phyloP scores from a whole-genome alignment of 2,797 vertebrate species.

The Diplodus sargus region DNA sequence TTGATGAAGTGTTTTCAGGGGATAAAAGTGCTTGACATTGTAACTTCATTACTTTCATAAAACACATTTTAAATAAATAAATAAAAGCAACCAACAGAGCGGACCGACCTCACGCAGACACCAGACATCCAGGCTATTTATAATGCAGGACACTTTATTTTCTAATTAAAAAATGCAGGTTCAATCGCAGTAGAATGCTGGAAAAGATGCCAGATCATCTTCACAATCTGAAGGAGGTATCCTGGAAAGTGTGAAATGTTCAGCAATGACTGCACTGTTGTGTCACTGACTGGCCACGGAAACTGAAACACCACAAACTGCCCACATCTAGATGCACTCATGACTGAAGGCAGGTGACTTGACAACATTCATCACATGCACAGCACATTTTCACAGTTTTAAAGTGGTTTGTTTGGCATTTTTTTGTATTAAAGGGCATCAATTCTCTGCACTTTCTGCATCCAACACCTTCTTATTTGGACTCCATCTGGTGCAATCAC shows the following conservation, averaged over 20 bases:
- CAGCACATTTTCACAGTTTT: conserved; percentile 8
- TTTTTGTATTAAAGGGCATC: not conserved
- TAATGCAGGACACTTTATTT: no score
- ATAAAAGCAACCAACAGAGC: no score
- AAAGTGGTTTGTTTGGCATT: not conserved
- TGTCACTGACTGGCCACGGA: conserved; percentile 29
- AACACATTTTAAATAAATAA: no score
- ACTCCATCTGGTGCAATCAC: not conserved
- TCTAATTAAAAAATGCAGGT: no score
- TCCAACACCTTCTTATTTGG: not conserved
- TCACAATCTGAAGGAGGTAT: not conserved
- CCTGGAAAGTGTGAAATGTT: not conserved
- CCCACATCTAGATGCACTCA: conserved; percentile 55
- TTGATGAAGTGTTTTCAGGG: no score
- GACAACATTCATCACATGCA: not conserved
- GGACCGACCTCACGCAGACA: no score
- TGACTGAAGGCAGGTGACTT: not conserved
- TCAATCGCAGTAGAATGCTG: no score
- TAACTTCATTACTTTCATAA: no score
- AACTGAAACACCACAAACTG: conserved; percentile 37
- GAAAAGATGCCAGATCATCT: no score
- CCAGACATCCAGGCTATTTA: no score
- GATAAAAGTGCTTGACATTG: no score
- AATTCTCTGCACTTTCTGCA: not conserved
- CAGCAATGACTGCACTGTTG: conserved; percentile 41